These are phyloP conservation scores for Pandemis corylana DNA, from an alignment of 2,888 invertebrate genomes.

Conservation along the genomic window DNA sequence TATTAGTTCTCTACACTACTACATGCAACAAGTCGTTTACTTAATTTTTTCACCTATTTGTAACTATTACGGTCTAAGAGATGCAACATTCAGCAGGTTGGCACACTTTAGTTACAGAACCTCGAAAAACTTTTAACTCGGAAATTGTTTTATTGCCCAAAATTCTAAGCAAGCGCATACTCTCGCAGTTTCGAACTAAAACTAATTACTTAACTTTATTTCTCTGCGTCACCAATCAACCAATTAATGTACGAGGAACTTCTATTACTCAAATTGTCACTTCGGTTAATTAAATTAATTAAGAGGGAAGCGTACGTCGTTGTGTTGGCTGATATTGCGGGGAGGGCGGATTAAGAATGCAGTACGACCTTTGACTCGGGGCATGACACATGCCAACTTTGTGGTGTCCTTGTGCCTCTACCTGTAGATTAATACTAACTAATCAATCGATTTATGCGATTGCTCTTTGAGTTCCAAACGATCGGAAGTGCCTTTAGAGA, in stretches of 20 bases:
- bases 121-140: no score
- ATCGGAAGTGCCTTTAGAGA: no score
- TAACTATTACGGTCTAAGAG: no score
- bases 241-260: constrained; percentile 13
- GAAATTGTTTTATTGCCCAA: constrained; percentile 21
- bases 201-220: constrained; percentile 30
- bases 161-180: constrained; percentile 7
- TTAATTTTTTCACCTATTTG: no score
- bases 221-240: constrained; percentile 7
- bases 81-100: no score
- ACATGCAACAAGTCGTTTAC: no score
- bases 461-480: no score
- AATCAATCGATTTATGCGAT: no score
- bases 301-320: constrained; percentile 45
- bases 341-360: constrained; percentile 36
- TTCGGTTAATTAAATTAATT: constrained; percentile 54
- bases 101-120: background rate
- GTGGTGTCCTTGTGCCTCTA: background rate
- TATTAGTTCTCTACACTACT: no score
- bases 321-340: constrained; percentile 30
- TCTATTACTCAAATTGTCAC: constrained; percentile 43
- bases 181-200: constrained; percentile 16
- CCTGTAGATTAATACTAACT: no score
- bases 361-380: constrained; percentile 44
- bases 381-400: constrained; percentile 19